Percentiles rank a stretch among this genome's conserved stretches.
These are phyloP conservation scores for Dascillus cervinus DNA, from an alignment of 2,888 invertebrate species.

Conservation along the genomic window DNA sequence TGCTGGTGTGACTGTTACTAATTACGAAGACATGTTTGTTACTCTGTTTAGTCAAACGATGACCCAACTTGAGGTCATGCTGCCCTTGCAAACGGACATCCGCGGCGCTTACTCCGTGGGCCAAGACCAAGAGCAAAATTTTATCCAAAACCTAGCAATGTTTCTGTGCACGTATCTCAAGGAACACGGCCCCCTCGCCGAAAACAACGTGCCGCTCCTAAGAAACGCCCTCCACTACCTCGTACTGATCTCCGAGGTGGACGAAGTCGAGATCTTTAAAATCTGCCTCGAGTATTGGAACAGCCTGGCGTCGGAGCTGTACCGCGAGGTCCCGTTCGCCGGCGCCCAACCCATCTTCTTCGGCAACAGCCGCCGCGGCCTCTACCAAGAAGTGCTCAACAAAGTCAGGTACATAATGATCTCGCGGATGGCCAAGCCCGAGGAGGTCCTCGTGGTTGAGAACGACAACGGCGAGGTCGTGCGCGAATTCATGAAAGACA, in stretches of 20 bases:
- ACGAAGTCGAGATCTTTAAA: slow-evolving; percentile 99
- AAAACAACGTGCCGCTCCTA: slow-evolving; percentile 70
- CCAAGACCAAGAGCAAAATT: slow-evolving; percentile 94
- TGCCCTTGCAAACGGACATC: slow-evolving; percentile 87
- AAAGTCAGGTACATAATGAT: slow-evolving; percentile 97
- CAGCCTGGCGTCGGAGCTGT: slow-evolving; percentile 83
- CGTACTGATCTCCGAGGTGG: slow-evolving; percentile 92
- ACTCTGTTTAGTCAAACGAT: slow-evolving; percentile 87
- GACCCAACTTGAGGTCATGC: slow-evolving; percentile 85
- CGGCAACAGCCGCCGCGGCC: slow-evolving; percentile 50
- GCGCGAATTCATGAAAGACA: slow-evolving; percentile 99
- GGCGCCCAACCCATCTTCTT: slow-evolving; percentile 32
- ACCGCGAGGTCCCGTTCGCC: slow-evolving; percentile 68
- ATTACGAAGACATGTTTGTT: slow-evolving; percentile 90
- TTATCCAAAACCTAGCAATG: slow-evolving; percentile 96
- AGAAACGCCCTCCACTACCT: slow-evolving; percentile 81
- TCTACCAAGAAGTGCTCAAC: slow-evolving; percentile 75
- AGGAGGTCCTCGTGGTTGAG: slow-evolving; percentile 98
- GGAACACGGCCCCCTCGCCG: slow-evolving; percentile 86
- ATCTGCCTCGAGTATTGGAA: slow-evolving; percentile 99
- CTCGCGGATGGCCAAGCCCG: slow-evolving; percentile 98
- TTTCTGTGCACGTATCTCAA: slow-evolving; percentile 95
- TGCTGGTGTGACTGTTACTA: slow-evolving; percentile 80
- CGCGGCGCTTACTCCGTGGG: slow-evolving; percentile 90
- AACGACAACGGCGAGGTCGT: slow-evolving; percentile 99